These are phyloP conservation scores for Epinephelus cyanopodus DNA, from an alignment of 2,113 vertebrate genomes.

Conservation along the genomic window DNA sequence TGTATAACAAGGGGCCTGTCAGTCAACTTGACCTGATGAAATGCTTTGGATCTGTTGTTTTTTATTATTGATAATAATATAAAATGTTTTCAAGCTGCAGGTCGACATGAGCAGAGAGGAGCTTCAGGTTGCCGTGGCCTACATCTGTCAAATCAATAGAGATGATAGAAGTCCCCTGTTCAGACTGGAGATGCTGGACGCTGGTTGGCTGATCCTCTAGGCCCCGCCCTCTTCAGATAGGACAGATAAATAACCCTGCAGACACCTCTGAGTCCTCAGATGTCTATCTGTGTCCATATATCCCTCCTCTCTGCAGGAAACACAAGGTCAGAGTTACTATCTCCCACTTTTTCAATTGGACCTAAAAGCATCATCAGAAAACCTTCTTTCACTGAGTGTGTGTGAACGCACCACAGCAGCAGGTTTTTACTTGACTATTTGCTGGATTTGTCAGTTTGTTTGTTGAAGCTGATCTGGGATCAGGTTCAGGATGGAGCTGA, in stretches of 20 bases:
- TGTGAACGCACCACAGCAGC: conserved; percentile 16
- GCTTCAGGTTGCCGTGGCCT: conserved; percentile 43
- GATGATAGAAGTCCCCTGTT: conserved; percentile 51
- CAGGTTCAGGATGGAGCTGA: conserved; percentile 70
- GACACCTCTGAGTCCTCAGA: conserved; percentile 13
- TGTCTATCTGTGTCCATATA: not conserved
- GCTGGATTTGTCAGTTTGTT: not conserved
- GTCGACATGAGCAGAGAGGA: not conserved
- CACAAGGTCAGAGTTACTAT: not conserved
- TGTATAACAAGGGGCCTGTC: not conserved
- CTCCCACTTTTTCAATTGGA: not conserved
- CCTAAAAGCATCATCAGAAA: conserved; percentile 3
- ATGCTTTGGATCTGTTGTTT: too few species aligned
- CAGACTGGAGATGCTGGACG: not conserved
- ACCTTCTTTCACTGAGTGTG: not conserved
- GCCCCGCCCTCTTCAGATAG: conserved; percentile 53
- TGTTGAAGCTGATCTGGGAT: not conserved
- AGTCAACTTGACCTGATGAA: not conserved
- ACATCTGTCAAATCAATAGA: conserved; percentile 74
- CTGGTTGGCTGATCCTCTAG: conserved; percentile 67
- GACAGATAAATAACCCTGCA: conserved; percentile 50
- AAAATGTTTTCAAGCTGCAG: not conserved
- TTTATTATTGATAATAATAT: not conserved
- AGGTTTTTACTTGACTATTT: accelerated
- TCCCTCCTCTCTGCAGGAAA: not conserved